A percentile compares a stretch with the other conserved stretches of the same genome.
Evolutionary conservation across 2,113 vertebrate genomes (phyloP).

Genomic region (Psittacara wagleri): DNA sequence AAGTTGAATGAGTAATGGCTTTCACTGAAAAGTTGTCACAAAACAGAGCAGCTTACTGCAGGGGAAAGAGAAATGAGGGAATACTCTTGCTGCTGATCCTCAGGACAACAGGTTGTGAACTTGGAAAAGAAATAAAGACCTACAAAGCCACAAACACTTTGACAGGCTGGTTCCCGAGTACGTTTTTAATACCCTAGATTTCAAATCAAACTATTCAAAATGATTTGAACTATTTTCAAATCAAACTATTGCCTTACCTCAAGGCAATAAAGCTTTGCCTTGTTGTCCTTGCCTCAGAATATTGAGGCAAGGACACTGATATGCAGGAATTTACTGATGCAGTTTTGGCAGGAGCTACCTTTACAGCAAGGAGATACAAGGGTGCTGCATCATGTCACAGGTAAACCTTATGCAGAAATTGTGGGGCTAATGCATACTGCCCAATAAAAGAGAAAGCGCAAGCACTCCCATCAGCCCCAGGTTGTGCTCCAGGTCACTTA

Average conservation of each 20-base stretch:
- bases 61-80: neutral
- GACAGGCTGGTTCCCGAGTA: neutral
- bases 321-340: neutral
- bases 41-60: neutral
- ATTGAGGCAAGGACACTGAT: neutral
- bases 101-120: neutral
- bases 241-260: neutral
- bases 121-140: neutral
- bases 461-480: fast-evolving
- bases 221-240: neutral
- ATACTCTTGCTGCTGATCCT: neutral
- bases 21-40: neutral
- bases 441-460: neutral
- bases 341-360: neutral
- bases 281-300: neutral
- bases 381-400: neutral
- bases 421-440: neutral
- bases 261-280: neutral
- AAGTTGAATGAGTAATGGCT: neutral
- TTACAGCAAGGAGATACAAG: neutral
- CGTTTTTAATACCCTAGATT: neutral
- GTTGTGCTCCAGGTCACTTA: neutral
- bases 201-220: neutral
- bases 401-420: neutral
- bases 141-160: neutral